Percentiles rank a stretch among this genome's conserved stretches.
Evolutionary conservation across 1,140 invertebrate species (phyloP).

Genomic region (Drosophila bifasciata): DNA sequence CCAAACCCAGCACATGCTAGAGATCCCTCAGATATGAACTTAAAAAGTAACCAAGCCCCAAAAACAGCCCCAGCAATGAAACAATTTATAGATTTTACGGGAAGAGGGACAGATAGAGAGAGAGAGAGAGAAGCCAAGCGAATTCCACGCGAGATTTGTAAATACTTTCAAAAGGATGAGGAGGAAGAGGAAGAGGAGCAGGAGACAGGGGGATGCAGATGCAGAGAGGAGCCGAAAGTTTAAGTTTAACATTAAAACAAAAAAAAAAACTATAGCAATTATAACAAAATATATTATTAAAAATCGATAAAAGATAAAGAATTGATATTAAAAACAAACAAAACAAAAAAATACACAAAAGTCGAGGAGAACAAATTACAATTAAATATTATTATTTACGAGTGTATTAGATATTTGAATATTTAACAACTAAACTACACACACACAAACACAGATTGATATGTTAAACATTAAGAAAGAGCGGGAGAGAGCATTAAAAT

Average conservation of each 20-base stretch:
- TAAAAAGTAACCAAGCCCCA: conserved; percentile 39
- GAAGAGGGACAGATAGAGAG: neutral
- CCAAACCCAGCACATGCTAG: conserved; percentile 10
- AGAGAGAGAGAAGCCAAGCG: neutral
- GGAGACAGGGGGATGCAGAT: conserved; percentile 28
- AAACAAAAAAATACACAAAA: conserved; percentile 19
- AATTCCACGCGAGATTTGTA: conserved; percentile 37
- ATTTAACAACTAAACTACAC: conserved; percentile 7
- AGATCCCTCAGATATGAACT: conserved; percentile 40
- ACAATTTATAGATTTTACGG: conserved; percentile 56
- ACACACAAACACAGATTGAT: conserved; percentile 12
- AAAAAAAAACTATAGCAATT: conserved; percentile 79
- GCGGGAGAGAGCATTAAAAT: conserved; percentile 42
- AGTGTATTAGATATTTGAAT: conserved; percentile 44
- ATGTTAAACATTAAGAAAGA: conserved; percentile 26
- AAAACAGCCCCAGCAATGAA: conserved; percentile 14
- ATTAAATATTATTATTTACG: conserved; percentile 57
- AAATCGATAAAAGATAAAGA: conserved; percentile 55
- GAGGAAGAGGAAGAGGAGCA: conserved; percentile 13
- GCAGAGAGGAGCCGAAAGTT: conserved; percentile 23
- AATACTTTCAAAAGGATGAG: conserved; percentile 44
- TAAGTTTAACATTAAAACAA: conserved; percentile 72
- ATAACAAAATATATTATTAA: conserved; percentile 70
- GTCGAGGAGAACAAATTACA: conserved; percentile 41
- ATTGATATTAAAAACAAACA: conserved; percentile 60